These are phyloP conservation scores for Mormyrops boulengeri DNA, from an alignment of 2,797 vertebrate genomes.

Conservation along the genomic window DNA sequence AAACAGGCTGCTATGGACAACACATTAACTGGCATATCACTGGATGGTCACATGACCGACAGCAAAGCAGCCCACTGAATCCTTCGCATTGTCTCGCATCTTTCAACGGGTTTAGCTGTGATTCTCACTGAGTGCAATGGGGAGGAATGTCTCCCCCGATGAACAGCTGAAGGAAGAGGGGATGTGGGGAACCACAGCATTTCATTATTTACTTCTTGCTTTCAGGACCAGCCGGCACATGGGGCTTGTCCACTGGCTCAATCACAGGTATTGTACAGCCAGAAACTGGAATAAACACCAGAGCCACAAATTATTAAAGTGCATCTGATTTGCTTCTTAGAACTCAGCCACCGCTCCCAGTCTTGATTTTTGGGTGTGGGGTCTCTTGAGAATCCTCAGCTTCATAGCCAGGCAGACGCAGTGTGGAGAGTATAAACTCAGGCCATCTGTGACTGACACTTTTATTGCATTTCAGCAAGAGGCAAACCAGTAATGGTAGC, in stretches of 20 bases:
- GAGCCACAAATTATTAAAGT: not conserved
- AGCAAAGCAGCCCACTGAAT: not conserved
- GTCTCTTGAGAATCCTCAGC: not conserved
- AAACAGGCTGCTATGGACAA: conserved; percentile 34
- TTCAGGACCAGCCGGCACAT: not conserved
- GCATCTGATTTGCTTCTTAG: not conserved
- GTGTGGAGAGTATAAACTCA: not conserved
- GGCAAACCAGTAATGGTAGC: not conserved
- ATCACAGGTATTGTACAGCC: not conserved
- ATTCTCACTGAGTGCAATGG: not conserved
- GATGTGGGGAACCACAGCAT: not conserved
- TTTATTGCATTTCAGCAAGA: not conserved
- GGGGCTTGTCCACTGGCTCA: not conserved
- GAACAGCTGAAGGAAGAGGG: not conserved
- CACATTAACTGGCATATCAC: conserved; percentile 41
- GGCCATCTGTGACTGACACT: not conserved
- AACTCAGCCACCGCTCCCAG: not conserved
- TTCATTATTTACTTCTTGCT: not conserved
- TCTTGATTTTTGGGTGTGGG: not conserved
- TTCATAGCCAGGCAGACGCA: not conserved
- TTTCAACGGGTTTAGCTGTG: not conserved
- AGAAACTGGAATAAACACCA: not conserved
- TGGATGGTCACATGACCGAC: not conserved
- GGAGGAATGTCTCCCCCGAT: not conserved
- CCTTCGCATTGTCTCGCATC: not conserved